phyloP scores from a whole-genome alignment of 1,140 invertebrate species.

The Drosophila kanapiae region DNA sequence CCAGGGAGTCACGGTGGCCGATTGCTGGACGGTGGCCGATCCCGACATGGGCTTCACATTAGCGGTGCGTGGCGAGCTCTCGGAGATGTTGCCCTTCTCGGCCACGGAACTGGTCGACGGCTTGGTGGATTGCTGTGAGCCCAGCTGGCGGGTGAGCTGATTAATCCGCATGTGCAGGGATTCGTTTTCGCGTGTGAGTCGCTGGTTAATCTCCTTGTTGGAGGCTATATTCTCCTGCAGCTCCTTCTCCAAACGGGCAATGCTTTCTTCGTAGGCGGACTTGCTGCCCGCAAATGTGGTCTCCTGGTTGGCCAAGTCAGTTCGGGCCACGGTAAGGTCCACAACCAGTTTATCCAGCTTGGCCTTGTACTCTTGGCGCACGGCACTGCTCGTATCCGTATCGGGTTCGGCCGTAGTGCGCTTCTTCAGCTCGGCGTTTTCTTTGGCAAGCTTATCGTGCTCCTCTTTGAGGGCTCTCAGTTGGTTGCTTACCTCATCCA shows the following conservation, averaged over 20 bases:
- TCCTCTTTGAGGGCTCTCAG: constrained; percentile 87
- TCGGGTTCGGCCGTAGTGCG: constrained; percentile 28
- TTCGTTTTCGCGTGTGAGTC: constrained; percentile 90
- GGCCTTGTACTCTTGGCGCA: constrained; percentile 86
- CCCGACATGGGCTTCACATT: constrained; percentile 98
- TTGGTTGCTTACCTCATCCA: constrained; percentile 89
- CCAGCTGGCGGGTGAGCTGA: constrained; percentile 92
- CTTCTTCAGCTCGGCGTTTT: constrained; percentile 89
- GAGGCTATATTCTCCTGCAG: constrained; percentile 89
- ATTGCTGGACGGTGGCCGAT: constrained; percentile 85
- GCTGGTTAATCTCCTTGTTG: constrained; percentile 88
- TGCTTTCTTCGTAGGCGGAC: constrained; percentile 90
- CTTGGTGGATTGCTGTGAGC: constrained; percentile 89
- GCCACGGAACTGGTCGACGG: constrained; percentile 88
- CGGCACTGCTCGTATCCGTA: constrained; percentile 61
- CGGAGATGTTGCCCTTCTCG: constrained; percentile 89
- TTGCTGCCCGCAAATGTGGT: constrained; percentile 88
- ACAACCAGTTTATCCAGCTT: constrained; percentile 62
- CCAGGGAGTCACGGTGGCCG: constrained; percentile 87
- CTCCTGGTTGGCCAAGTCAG: constrained; percentile 87
- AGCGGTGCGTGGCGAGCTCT: constrained; percentile 92
- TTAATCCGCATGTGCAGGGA: constrained; percentile 89
- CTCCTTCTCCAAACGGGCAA: constrained; percentile 92
- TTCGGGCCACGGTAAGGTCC: constrained; percentile 83
- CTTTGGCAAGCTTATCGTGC: constrained; percentile 89